Percentiles rank a stretch among this genome's conserved stretches.
Conservation (phyloP, 2,113 vertebrate genomes). For the Seriola quinqueradiata region DNA sequence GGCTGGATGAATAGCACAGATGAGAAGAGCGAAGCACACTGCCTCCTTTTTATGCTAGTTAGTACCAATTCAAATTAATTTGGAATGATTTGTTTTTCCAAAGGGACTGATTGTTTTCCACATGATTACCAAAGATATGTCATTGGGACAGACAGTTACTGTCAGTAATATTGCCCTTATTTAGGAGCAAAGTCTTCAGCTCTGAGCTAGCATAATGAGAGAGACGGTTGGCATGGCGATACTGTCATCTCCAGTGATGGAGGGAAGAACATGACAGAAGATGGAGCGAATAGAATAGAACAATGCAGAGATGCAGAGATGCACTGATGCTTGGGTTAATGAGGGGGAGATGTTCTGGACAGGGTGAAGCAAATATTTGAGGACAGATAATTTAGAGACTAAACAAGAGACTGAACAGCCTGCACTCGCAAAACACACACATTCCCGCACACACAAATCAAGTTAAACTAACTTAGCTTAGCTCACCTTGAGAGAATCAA, state of each 20-base stretch:
- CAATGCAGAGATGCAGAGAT: constrained; percentile 11
- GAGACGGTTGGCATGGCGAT: constrained; percentile 22
- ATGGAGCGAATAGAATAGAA: constrained; percentile 16
- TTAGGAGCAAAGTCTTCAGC: constrained; percentile 3
- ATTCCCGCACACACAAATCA: neutral
- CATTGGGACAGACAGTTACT: constrained; percentile 21
- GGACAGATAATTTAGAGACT: constrained; percentile 1
- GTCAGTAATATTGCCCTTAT: constrained; percentile 8
- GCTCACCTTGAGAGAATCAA: constrained; percentile 92
- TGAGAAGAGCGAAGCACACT: neutral
- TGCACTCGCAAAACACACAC: neutral
- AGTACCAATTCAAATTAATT: neutral
- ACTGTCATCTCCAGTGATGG: constrained; percentile 24
- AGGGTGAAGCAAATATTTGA: constrained; percentile 15
- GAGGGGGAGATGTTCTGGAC: constrained; percentile 12
- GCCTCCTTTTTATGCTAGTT: neutral
- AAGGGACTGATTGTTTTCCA: constrained; percentile 16
- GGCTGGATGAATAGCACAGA: neutral
- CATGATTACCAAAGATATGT: constrained; percentile 32
- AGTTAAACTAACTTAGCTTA: neutral
- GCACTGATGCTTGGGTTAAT: constrained; percentile 32
- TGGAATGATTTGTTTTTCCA: neutral
- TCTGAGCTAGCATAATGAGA: constrained; percentile 31
- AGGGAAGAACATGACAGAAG: constrained; percentile 22
- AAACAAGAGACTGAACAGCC: neutral